These are phyloP conservation scores for Sebastes vulpes DNA, from an alignment of 2,797 vertebrate genomes.

Conservation along the genomic window DNA sequence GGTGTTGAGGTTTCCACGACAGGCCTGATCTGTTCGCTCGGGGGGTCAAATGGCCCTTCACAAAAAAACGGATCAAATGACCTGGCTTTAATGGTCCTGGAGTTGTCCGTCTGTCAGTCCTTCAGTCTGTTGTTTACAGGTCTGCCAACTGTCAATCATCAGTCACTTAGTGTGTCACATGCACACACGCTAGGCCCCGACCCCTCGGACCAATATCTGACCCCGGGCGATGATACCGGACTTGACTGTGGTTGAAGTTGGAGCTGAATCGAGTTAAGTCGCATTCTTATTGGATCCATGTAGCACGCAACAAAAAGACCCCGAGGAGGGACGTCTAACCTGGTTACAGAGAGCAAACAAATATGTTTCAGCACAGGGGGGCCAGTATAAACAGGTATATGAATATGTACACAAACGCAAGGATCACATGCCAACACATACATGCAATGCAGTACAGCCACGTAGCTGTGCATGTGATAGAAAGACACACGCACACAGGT, in stretches of 20 bases:
- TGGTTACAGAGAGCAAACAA: slow-evolving; percentile 61
- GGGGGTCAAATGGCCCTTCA: slow-evolving; percentile 50
- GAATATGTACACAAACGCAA: slow-evolving; percentile 37
- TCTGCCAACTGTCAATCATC: slow-evolving; percentile 75
- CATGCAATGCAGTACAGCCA: neutral
- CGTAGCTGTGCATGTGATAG: slow-evolving; percentile 3
- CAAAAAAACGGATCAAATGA: slow-evolving; percentile 64
- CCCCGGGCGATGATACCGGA: slow-evolving; percentile 35
- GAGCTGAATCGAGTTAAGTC: slow-evolving; percentile 53
- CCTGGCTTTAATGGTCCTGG: slow-evolving; percentile 53
- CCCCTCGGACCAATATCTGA: slow-evolving; percentile 41
- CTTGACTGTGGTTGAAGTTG: slow-evolving; percentile 28
- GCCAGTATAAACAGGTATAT: slow-evolving; percentile 52
- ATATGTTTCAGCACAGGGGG: slow-evolving; percentile 17
- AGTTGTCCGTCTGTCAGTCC: slow-evolving; percentile 60
- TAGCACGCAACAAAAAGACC: slow-evolving; percentile 34
- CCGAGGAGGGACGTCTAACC: slow-evolving; percentile 52
- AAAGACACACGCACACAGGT: neutral
- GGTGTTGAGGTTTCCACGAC: slow-evolving; percentile 6
- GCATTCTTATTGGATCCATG: slow-evolving; percentile 34
- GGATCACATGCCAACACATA: slow-evolving; percentile 14
- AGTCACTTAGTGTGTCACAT: slow-evolving; percentile 36
- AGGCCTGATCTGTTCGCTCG: slow-evolving; percentile 34
- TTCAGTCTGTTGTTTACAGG: slow-evolving; percentile 52
- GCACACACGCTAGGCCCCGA: neutral